Evolutionary conservation across 2,113 vertebrate genomes (phyloP).

Genomic region (Tamias sibiricus): DNA sequence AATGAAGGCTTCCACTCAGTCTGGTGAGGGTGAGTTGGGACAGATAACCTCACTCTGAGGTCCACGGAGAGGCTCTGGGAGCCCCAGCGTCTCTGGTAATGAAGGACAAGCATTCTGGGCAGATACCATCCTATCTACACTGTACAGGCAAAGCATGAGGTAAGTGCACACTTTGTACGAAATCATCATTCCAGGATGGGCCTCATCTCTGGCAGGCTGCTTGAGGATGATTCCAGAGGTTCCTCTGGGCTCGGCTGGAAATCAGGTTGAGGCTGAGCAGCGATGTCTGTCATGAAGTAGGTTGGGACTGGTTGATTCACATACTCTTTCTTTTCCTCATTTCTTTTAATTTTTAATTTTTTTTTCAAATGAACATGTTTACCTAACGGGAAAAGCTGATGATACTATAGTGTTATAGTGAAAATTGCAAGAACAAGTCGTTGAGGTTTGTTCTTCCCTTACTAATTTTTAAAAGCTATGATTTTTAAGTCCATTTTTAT

Average conservation of each 20-base stretch:
- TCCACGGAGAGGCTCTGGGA: not conserved
- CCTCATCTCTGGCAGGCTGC: not conserved
- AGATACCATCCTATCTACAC: not conserved
- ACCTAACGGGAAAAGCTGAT: not conserved
- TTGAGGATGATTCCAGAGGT: not conserved
- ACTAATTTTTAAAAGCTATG: not conserved
- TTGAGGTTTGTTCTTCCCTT: not conserved
- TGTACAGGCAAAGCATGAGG: not conserved
- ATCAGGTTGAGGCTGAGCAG: not conserved
- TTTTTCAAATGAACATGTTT: conserved; percentile 21
- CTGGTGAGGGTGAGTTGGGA: not conserved
- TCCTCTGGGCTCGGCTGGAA: not conserved
- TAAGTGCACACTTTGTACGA: fast-evolving
- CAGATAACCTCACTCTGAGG: not conserved
- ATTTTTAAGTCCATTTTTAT: not conserved
- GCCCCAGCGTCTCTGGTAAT: too few species aligned
- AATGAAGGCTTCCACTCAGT: not conserved
- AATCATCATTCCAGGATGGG: not conserved
- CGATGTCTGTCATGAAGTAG: not conserved
- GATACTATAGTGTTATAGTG: not conserved
- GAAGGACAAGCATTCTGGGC: not conserved
- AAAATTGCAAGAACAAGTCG: too few species aligned
- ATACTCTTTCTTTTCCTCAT: not conserved
- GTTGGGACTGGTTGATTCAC: not conserved
- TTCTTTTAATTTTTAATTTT: conserved; percentile 18